A percentile compares a stretch with the other conserved stretches of the same genome.
phyloP scores from a whole-genome alignment of 2,113 vertebrate species.

The Notothenia coriiceps region DNA sequence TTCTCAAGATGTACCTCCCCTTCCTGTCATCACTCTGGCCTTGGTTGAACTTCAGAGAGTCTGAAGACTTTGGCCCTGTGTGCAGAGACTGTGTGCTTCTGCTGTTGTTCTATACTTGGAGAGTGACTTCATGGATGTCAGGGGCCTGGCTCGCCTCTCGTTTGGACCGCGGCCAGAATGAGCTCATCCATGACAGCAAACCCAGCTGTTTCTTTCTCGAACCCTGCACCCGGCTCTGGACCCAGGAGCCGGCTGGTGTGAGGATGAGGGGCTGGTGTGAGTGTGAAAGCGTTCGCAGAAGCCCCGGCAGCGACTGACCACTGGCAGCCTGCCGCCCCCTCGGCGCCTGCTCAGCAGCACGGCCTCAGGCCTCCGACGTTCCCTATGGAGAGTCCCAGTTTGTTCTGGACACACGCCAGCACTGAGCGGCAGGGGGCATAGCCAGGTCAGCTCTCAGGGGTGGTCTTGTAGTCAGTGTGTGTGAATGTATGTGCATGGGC shows the following conservation, averaged over 20 bases:
- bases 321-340: constrained; percentile 72
- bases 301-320: constrained; percentile 63
- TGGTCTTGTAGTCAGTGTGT: constrained; percentile 73
- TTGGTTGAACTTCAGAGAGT: constrained; percentile 48
- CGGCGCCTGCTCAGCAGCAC: constrained; percentile 74
- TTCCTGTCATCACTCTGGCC: constrained; percentile 53
- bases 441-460: constrained; percentile 79
- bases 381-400: constrained; percentile 74
- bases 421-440: constrained; percentile 66
- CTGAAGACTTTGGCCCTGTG: constrained; percentile 30
- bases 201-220: constrained; percentile 68
- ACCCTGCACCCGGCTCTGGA: constrained; percentile 40
- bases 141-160: constrained; percentile 51
- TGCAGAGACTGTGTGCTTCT: constrained; percentile 27
- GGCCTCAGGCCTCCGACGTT: constrained; percentile 67
- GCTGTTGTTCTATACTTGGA: constrained; percentile 36
- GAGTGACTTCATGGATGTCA: constrained; percentile 66
- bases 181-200: constrained; percentile 76
- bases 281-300: constrained; percentile 66
- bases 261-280: constrained; percentile 40
- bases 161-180: constrained; percentile 75
- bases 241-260: constrained; percentile 43
- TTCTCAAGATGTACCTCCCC: constrained; percentile 16
- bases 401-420: constrained; percentile 80
- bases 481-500: constrained; percentile 50